Conservation (phyloP, 2,113 vertebrate genomes). For the Aptenodytes forsteri region DNA sequence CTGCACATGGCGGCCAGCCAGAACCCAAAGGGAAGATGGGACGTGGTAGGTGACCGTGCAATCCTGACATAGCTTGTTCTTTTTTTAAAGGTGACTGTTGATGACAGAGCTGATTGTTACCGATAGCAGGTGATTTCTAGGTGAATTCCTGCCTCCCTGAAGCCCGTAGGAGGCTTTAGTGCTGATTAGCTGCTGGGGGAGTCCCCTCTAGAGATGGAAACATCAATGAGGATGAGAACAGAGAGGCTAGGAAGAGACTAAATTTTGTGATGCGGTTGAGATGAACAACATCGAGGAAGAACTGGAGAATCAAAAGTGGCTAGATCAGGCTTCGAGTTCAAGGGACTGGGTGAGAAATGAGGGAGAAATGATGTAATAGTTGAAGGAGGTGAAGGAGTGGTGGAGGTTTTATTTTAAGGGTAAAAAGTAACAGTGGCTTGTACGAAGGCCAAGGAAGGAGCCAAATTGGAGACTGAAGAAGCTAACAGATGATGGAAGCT, state of each 20-base stretch:
- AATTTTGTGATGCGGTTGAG: background rate
- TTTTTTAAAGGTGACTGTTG: background rate
- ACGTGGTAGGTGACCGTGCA: background rate
- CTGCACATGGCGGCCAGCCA: background rate
- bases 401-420: background rate
- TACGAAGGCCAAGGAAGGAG: background rate
- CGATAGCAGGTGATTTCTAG: conserved; percentile 54
- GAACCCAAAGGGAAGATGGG: background rate
- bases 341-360: background rate
- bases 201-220: conserved; percentile 26
- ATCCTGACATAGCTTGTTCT: background rate
- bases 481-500: background rate
- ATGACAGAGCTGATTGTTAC: conserved; percentile 11
- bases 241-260: background rate
- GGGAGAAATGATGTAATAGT: background rate
- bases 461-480: background rate
- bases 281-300: background rate
- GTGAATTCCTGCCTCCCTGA: conserved; percentile 56
- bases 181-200: conserved; percentile 26
- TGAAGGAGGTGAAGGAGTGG: background rate
- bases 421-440: background rate
- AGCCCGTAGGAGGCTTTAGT: conserved; percentile 10
- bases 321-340: background rate
- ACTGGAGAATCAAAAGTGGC: background rate
- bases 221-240: background rate